Percentiles rank a stretch among this genome's conserved stretches.
These are phyloP conservation scores for Crepidodera aurea DNA, from an alignment of 2,888 invertebrate genomes.

Conservation along the genomic window DNA sequence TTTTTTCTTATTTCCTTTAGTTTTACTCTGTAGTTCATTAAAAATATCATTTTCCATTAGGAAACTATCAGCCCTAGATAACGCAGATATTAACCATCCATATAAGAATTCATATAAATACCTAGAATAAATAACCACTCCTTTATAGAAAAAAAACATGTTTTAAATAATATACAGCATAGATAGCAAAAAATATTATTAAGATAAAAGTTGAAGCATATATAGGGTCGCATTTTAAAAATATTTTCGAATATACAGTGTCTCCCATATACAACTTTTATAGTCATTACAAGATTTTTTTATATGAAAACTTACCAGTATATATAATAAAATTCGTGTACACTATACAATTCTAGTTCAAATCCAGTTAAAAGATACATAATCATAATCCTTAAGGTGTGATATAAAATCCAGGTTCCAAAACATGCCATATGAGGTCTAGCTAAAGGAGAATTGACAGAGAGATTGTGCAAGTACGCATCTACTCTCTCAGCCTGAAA, in stretches of 20 bases:
- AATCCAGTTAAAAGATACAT: conserved; percentile 93
- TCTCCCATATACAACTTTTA: too few relatives aligned
- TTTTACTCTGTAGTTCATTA: conserved; percentile 59
- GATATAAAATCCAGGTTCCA: conserved; percentile 95
- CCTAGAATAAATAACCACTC: conserved; percentile 62
- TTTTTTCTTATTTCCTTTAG: conserved; percentile 71
- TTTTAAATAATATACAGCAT: neutral
- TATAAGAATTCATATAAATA: conserved; percentile 94
- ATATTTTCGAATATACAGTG: too few relatives aligned
- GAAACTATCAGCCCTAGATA: conserved; percentile 88
- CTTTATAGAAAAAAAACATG: too few relatives aligned
- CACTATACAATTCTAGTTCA: conserved; percentile 93
- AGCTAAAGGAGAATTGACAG: conserved; percentile 72
- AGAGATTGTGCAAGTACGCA: conserved; percentile 76
- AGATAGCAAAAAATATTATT: too few relatives aligned
- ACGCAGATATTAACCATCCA: conserved; percentile 91
- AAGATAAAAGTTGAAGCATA: too few relatives aligned
- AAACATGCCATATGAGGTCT: conserved; percentile 84
- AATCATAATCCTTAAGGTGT: conserved; percentile 91
- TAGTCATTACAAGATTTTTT: too few relatives aligned
- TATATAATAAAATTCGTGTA: conserved; percentile 95
- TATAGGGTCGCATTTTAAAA: too few relatives aligned
- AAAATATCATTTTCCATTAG: conserved; percentile 72
- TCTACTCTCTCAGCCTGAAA: conserved; percentile 89
- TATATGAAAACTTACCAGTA: conserved; percentile 79